Percentiles rank a stretch among this genome's conserved stretches.
Evolutionary conservation across 1,140 invertebrate genomes (phyloP).

Genomic region (Zaprionus nigranus): DNA sequence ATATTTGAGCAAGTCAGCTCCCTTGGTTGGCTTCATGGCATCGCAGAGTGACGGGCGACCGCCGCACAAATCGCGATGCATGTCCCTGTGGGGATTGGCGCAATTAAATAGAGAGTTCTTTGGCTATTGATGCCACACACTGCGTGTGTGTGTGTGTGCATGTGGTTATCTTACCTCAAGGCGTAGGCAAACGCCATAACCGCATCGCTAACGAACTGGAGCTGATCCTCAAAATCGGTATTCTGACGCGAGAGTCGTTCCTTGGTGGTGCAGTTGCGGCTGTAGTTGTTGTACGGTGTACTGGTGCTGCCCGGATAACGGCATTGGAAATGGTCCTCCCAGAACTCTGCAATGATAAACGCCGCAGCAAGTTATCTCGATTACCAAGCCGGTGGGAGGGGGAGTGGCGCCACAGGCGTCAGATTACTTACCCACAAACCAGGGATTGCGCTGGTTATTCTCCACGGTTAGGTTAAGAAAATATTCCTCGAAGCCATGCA

Average conservation of each 20-base stretch:
- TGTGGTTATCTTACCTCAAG: slow-evolving; percentile 87
- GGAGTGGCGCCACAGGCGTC: not conserved
- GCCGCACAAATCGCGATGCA: slow-evolving; percentile 92
- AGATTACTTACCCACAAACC: slow-evolving; percentile 91
- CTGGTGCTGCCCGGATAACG: slow-evolving; percentile 90
- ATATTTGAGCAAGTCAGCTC: slow-evolving; percentile 92
- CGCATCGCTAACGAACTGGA: slow-evolving; percentile 97
- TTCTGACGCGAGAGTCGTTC: slow-evolving; percentile 90
- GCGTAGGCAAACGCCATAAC: slow-evolving; percentile 96
- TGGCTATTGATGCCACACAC: not conserved
- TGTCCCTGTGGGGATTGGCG: slow-evolving; percentile 87
- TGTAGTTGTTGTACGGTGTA: slow-evolving; percentile 94
- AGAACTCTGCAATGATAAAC: slow-evolving; percentile 90
- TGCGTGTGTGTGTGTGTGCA: slow-evolving; percentile 32
- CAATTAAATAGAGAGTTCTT: slow-evolving; percentile 4
- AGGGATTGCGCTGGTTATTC: slow-evolving; percentile 95
- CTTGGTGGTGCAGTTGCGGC: slow-evolving; percentile 88
- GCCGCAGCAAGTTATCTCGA: not conserved
- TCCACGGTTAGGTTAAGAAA: slow-evolving; percentile 93
- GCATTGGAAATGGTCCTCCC: slow-evolving; percentile 96
- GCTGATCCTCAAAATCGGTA: slow-evolving; percentile 94
- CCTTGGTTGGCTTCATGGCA: slow-evolving; percentile 94
- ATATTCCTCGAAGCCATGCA: slow-evolving; percentile 94
- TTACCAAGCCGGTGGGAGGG: not conserved
- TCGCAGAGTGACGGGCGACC: slow-evolving; percentile 91